Percentiles rank a stretch among this genome's conserved stretches.
Conservation (phyloP, 2,797 vertebrate species). For the Pogonophryne albipinna region DNA sequence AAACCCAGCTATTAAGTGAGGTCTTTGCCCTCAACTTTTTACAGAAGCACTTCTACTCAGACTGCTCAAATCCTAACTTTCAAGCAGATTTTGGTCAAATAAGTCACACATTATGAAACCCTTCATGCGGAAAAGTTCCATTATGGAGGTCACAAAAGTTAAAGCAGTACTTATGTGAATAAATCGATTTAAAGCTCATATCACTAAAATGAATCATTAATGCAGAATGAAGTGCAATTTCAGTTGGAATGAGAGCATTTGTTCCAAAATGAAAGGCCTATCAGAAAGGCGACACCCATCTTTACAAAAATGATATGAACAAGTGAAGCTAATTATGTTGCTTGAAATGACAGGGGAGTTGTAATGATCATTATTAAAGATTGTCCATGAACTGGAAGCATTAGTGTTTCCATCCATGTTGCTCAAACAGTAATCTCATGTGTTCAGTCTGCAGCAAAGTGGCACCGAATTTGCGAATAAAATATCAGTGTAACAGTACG, state of each 20-base stretch:
- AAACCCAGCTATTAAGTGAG: background rate
- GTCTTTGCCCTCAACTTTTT: no score
- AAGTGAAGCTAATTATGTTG: background rate
- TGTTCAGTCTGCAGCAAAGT: background rate
- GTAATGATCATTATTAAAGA: background rate
- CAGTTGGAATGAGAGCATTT: constrained; percentile 25
- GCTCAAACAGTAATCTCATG: background rate
- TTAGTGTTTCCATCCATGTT: background rate
- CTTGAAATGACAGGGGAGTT: background rate
- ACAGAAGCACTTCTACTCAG: background rate
- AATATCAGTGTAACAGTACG: background rate
- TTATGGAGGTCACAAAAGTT: constrained; percentile 22
- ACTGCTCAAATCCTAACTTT: constrained; percentile 2
- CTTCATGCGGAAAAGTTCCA: constrained; percentile 16
- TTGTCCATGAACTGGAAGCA: background rate
- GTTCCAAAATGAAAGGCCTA: background rate
- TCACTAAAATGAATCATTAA: constrained; percentile 45
- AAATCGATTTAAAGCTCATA: constrained; percentile 26
- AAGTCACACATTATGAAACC: constrained; percentile 3
- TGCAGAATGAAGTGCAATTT: constrained; percentile 15
- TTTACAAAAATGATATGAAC: background rate
- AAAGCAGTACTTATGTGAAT: background rate
- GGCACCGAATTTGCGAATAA: background rate
- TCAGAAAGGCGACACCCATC: constrained; percentile 3
- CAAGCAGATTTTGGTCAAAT: background rate